Evolutionary conservation across 2,888 invertebrate genomes (phyloP).

Genomic region (Volucella inanis): DNA sequence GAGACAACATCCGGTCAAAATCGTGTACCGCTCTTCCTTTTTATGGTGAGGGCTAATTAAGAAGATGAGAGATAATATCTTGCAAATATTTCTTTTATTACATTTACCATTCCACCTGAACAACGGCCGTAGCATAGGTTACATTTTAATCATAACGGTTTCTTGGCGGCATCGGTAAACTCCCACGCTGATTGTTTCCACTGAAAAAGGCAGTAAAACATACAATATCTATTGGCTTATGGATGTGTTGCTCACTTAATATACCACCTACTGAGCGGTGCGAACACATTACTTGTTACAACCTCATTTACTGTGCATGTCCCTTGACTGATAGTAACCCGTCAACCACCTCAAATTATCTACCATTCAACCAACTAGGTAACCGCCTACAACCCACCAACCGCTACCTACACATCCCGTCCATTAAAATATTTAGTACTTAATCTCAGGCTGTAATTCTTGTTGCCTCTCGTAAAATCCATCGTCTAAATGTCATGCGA

Average conservation of each 20-base stretch:
- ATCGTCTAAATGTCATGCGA: conserved; percentile 44
- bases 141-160: no score
- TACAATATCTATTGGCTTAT: conserved; percentile 28
- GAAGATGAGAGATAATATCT: no score
- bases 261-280: conserved; percentile 41
- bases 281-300: conserved; percentile 45
- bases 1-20: no score
- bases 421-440: conserved; percentile 54
- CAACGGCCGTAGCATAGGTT: no score
- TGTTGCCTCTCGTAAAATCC: conserved; percentile 54
- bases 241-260: conserved; percentile 21
- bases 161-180: no score
- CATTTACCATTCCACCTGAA: no score
- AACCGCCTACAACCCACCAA: conserved; percentile 8
- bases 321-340: conserved; percentile 35
- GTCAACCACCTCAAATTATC: conserved; percentile 1
- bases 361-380: neutral
- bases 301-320: conserved; percentile 41
- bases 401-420: neutral
- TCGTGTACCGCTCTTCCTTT: no score
- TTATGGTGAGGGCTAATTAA: no score
- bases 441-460: conserved; percentile 41
- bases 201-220: conserved; percentile 15
- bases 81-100: no score
- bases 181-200: neutral